Evolutionary conservation across 1,140 invertebrate genomes (phyloP), one percentile per base, ranked within the genome.

Genomic region (Heliconius nattereri): DNA sequence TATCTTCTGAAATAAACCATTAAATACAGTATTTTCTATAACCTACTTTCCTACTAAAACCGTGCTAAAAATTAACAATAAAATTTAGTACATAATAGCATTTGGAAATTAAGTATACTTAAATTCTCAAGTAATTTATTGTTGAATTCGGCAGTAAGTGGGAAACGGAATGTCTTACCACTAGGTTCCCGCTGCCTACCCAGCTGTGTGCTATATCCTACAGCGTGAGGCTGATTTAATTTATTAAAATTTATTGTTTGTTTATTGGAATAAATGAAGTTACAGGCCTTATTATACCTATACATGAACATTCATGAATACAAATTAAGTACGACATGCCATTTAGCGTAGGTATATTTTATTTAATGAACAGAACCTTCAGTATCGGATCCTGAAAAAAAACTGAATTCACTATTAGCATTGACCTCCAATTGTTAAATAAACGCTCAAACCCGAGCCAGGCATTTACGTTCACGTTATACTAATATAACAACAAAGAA

Each of bases 361-460:
- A 66, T 66, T 29, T 66, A 66, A 66, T 66, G 29, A 66, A 19
- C 60, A 26, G 60, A 26, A 66, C 16, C 5, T 45, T 16, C n/a
- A 66, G 2, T 66, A 66, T 66, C 13, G 60, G 7, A 66, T 66
- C 60, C 60, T 66, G 60, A 35, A 78, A 71, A 74, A 78, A 52
- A 57, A 78, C 78, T 66, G 45, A 75, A 81, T 74, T 78, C 79
- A 83, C 84, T 82, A 76, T 85, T 83, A 85, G 79, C 82, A 81
- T 83, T 85, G 84, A 85, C 84, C 84, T 85, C 80, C 72, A 82
- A 76, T 54, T 76, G 54, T 76, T 79, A 72, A 85, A 60, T 81
- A 71, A 85, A 80, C 76, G 76, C 76, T 78, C 78, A 79, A 81
- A 78, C 74, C 80, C 81, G 78, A 75, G 45, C 71, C 75, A 78